phyloP scores from a whole-genome alignment of 2,113 vertebrate species.

The Vombatus ursinus region DNA sequence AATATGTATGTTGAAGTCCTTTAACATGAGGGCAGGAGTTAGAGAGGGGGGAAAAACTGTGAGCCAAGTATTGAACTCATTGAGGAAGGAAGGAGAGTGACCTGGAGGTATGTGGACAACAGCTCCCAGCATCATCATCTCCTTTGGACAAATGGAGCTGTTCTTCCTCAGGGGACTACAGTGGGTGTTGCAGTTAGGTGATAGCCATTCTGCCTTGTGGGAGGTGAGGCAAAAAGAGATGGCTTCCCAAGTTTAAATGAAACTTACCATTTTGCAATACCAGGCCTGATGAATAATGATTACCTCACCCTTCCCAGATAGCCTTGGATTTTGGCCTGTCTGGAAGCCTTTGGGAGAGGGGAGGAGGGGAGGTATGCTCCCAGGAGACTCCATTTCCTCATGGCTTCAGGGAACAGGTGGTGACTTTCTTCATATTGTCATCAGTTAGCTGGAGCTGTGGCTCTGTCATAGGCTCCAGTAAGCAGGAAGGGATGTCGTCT shows the following conservation, averaged over 20 bases:
- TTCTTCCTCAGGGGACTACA: background rate
- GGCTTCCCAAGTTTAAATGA: background rate
- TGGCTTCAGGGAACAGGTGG: constrained; percentile 35
- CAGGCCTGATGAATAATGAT: background rate
- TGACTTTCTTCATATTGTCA: background rate
- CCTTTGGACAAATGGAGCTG: background rate
- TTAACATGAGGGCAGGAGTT: background rate
- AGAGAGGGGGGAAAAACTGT: background rate
- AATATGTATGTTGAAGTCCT: background rate
- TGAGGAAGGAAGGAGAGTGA: background rate
- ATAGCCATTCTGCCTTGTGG: background rate
- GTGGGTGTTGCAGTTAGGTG: background rate
- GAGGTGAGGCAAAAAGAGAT: background rate
- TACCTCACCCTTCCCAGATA: background rate
- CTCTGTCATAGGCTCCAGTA: background rate
- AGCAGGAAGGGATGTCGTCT: background rate
- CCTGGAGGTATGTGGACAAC: background rate
- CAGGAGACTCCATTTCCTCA: background rate
- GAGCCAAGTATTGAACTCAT: background rate
- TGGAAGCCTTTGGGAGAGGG: background rate
- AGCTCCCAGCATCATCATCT: background rate
- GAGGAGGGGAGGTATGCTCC: background rate
- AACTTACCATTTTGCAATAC: background rate
- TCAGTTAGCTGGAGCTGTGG: background rate
- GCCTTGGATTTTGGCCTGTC: background rate